Conservation (phyloP, 2,113 vertebrate genomes). For the Phrynosoma blainvillii region DNA sequence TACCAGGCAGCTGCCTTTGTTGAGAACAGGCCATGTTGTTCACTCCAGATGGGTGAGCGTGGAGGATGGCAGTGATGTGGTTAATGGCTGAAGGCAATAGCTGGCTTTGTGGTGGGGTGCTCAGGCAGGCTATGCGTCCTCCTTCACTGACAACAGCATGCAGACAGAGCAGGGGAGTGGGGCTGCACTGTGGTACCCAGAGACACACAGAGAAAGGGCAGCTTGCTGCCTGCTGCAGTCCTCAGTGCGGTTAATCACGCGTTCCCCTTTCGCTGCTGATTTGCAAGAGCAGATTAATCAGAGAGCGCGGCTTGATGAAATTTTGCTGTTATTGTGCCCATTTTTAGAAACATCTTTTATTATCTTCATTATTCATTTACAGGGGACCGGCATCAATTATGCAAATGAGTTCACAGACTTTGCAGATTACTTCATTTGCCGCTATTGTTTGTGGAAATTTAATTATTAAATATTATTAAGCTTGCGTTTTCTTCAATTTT, state of each 20-base stretch:
- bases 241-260: slow-evolving; percentile 91
- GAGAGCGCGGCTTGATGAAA: slow-evolving; percentile 97
- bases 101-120: slow-evolving; percentile 57
- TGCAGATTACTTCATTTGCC: slow-evolving; percentile 97
- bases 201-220: slow-evolving; percentile 75
- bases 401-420: slow-evolving; percentile 96
- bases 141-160: slow-evolving; percentile 64
- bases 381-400: slow-evolving; percentile 97
- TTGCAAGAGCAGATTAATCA: slow-evolving; percentile 99
- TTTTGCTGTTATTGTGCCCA: slow-evolving; percentile 99
- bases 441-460: slow-evolving; percentile 97
- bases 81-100: slow-evolving; percentile 65
- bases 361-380: slow-evolving; percentile 99
- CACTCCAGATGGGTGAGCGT: neutral
- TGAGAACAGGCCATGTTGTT: neutral
- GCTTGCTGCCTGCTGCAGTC: slow-evolving; percentile 80
- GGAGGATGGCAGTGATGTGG: slow-evolving; percentile 27
- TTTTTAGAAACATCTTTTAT: slow-evolving; percentile 99
- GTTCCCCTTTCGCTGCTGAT: slow-evolving; percentile 88
- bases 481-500: slow-evolving; percentile 94
- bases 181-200: slow-evolving; percentile 62
- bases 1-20: neutral
- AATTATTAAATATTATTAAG: slow-evolving; percentile 99
- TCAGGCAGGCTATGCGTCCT: slow-evolving; percentile 62
- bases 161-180: slow-evolving; percentile 51